Percentiles rank a stretch among this genome's conserved stretches.
Conservation (phyloP, 1,140 invertebrate species). For the Trichoplusia ni region DNA sequence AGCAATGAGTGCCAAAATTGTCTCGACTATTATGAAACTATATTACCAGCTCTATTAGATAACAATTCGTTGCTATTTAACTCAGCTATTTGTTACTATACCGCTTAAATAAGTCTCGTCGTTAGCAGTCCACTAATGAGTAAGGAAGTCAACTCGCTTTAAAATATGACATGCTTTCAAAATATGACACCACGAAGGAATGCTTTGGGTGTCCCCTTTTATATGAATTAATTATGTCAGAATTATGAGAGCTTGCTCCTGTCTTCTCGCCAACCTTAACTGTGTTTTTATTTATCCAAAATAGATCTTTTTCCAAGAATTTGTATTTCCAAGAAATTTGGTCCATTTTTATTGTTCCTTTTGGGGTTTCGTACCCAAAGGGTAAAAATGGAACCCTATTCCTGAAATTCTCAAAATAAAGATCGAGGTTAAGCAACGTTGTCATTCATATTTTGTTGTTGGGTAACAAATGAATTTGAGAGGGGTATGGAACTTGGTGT, state of each 20-base stretch:
- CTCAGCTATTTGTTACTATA: background rate
- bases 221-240: background rate
- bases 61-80: background rate
- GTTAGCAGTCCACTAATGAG: conserved; percentile 12
- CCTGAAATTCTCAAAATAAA: too few species aligned
- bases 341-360: too few species aligned
- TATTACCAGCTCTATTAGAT: background rate
- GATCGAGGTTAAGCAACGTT: too few species aligned
- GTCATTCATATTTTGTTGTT: too few species aligned
- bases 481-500: too few species aligned
- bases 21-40: background rate
- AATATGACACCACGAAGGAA: background rate
- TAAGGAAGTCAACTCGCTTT: background rate
- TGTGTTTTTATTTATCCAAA: too few species aligned
- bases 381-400: too few species aligned
- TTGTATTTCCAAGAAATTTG: too few species aligned
- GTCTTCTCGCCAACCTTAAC: too few species aligned
- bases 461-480: too few species aligned
- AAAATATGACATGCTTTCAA: conserved; percentile 25
- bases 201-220: background rate
- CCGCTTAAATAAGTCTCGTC: conserved; percentile 3
- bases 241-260: background rate
- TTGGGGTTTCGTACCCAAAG: too few species aligned
- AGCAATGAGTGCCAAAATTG: background rate
- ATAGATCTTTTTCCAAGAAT: too few species aligned